These are phyloP conservation scores for Pangasius larnaudii DNA, from an alignment of 2,797 vertebrate genomes.

Conservation along the genomic window DNA sequence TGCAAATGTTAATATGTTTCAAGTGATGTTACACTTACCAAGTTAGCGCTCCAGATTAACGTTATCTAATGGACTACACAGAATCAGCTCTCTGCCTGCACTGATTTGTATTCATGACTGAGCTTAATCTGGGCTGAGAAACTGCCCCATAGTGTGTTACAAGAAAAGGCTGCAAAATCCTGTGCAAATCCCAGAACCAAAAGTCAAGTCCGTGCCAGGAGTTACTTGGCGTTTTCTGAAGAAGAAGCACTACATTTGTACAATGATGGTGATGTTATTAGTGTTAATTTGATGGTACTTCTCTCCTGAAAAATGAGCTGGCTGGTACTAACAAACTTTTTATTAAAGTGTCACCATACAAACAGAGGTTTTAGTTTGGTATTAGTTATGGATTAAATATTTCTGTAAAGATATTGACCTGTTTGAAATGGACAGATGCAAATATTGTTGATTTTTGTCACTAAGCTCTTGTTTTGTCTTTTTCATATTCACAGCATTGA, in stretches of 20 bases:
- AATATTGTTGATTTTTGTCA: constrained; percentile 62
- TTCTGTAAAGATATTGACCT: constrained; percentile 73
- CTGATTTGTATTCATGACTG: constrained; percentile 16
- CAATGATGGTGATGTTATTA: background rate
- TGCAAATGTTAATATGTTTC: background rate
- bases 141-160: background rate
- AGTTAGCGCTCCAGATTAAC: background rate
- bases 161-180: constrained; percentile 8
- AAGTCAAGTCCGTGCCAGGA: background rate
- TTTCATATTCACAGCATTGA: constrained; percentile 55
- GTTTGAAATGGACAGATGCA: constrained; percentile 68
- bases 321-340: constrained; percentile 40
- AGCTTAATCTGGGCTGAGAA: constrained; percentile 2
- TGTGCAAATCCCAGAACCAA: constrained; percentile 19
- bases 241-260: background rate
- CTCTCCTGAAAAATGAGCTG: background rate
- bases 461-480: constrained; percentile 64
- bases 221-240: background rate
- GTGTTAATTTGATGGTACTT: constrained; percentile 44
- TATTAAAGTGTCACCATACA: constrained; percentile 13
- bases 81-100: background rate
- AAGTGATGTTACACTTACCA: background rate
- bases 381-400: constrained; percentile 53
- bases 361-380: constrained; percentile 67
- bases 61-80: background rate